phyloP scores from a whole-genome alignment of 2,888 invertebrate species.

The Drosophila algonquin region DNA sequence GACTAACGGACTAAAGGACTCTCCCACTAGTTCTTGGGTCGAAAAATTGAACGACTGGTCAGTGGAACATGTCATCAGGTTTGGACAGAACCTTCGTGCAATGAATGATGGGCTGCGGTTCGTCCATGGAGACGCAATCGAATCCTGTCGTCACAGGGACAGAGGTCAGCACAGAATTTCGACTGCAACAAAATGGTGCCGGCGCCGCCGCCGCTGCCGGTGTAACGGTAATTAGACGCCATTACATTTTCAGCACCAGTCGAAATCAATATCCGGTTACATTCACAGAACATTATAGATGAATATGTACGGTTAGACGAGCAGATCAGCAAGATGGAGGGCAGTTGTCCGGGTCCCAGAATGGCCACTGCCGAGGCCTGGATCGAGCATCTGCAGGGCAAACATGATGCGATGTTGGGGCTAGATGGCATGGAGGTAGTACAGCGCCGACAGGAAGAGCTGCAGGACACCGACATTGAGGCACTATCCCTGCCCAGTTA shows the following conservation, averaged over 20 bases:
- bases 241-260: background rate
- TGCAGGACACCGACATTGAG: conserved; percentile 10
- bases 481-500: conserved; percentile 33
- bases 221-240: conserved; percentile 43
- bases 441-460: conserved; percentile 3
- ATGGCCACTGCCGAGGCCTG: conserved; percentile 83
- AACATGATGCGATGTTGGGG: conserved; percentile 72
- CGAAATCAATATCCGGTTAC: background rate
- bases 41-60: conserved; percentile 1
- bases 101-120: conserved; percentile 79
- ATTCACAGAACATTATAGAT: conserved; percentile 65
- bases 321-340: conserved; percentile 81
- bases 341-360: conserved; percentile 82
- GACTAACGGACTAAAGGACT: background rate
- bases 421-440: conserved; percentile 54
- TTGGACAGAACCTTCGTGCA: conserved; percentile 30
- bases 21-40: background rate
- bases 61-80: conserved; percentile 36
- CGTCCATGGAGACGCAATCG: conserved; percentile 73
- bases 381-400: conserved; percentile 81
- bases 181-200: conserved; percentile 50
- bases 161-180: conserved; percentile 37
- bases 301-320: conserved; percentile 82
- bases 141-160: conserved; percentile 57
- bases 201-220: conserved; percentile 42